Evolutionary conservation across 2,888 invertebrate genomes (phyloP), one percentile per base, ranked within the genome.

Genomic region (Microplitis deprimator): DNA sequence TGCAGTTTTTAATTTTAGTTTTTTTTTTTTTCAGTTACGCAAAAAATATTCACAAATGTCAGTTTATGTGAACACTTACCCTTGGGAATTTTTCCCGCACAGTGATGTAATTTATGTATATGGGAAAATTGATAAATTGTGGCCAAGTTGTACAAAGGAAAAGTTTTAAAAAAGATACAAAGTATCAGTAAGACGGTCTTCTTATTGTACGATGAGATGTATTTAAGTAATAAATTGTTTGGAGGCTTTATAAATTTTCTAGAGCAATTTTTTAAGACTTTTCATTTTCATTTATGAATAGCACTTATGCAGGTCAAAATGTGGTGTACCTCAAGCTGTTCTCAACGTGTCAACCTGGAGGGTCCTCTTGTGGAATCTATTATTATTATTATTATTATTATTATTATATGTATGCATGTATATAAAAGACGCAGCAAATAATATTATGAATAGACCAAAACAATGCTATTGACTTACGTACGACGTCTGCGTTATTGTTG

Each of bases 341-440:
- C 67, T n/a, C 62, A 29, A 16, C 20, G 75, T 81, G 78, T 81
- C 82, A 76, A 83, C 77, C 75, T 75, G 80, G 81, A 81, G 79
- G 83, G 83, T 83, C 81, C 50, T 50, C 68, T n/a, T 70, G 65
- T 72, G 76, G 84, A 84, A 84, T 82, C 84, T 85, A 83, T 79
- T 82, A 77, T 70, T 17, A 75, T 79, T 74, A 68, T 20, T 85
- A 83, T 79, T 82, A 77, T 70, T 17, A 75, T 79, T 74, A 68
- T 20, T 75, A 8, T 6, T 65, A 29, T 41, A 6, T 20, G 65
- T 29, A 10, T 65, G 20, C 65, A 65, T 29, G 13, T 20, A 20
- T 20, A 20, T 65, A 20, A 65, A 65, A 78, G 75, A 78, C 75
- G 50, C 50, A 50, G 13, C 2, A 50, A 50, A 50, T 50, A 50